Evolutionary conservation across 2,113 vertebrate species (phyloP), one percentile per base, ranked within the genome.

Genomic region (Pedetes capensis): DNA sequence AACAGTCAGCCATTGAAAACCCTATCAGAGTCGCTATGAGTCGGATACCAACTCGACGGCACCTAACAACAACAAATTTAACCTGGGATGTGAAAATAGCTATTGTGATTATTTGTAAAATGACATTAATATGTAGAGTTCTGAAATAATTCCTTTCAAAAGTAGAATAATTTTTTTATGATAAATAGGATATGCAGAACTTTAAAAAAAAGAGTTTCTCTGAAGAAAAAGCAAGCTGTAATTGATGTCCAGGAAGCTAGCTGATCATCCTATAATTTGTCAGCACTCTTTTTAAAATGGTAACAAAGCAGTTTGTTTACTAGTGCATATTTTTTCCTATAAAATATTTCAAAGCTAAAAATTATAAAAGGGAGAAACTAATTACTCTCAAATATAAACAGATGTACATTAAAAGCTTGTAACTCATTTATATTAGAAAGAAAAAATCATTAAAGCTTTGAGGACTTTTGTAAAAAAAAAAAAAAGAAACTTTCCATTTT

Each of bases 371-470:
- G 18, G 57, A 78, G 51, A 97, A 79, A 86, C 78, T 95, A 95
- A 96, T 95, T 94, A 85, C 51, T 83, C 44, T n/a, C 72, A 57
- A 93, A 69, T 91, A 95, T 75, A 96, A 95, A 92, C 53, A 95
- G 84, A 87, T 92, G 51, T 92, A 82, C 81, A 89, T 86, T 93
- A 91, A 91, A 91, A 92, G 44, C 61, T 64, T 6, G 13, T 8
- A 78, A 68, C 87, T 94, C 49, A 93, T 95, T 88, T 89, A 51
- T 75, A 44, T 91, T 79, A 88, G 76, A 92, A 96, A 91, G 81
- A 87, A 81, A n/a, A 96, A 69, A 82, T 85, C 88, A 96, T 96
- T 87, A 92, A 96, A 90, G 55, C 66, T 85, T 96, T 79, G 59
- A 90, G 81, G 16, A 83, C 34, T 68, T 88, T 95, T 91, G n/a